Base-by-base conservation (phyloP, 2,797 vertebrate genomes). In the Enteromius unitaeniatus region DNA sequence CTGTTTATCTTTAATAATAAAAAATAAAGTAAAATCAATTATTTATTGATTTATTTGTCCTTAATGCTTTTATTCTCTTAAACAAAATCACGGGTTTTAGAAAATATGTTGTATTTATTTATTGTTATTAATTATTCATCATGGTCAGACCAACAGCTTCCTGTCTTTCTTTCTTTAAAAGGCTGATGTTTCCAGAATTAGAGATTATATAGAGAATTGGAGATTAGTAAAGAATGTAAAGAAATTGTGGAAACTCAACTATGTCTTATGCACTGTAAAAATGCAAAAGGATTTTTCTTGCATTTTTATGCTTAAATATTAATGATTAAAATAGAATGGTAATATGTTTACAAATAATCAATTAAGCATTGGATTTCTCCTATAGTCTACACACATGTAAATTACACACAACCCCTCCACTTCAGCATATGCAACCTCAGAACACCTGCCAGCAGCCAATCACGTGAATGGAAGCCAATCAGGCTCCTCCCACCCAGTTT, bases 381-480 rank as follows among this genome's bases (percentile, higher is more conserved):
- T 69, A 64, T 64, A 31, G 28, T 31, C 60, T 64, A 75, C 47
- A 62, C 26, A 47, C 65, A 82, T 73, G 51, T 72, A 51, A 58
- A 67, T 75, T 42, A 79, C 75, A 60, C 49, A 58, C 64, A 67
- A 31, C 74, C 34, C 62, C 68, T 34, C 23, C 84, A 82, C 45
- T 69, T 79, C 58, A 42, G 62, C 60, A 84, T 75, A 87, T 85
- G 81, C 78, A 85, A 87, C 78, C 87, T 89, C 87, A 89, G 89
- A 87, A 89, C 87, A 87, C 85, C 81, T 84, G 84, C 82, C 26
- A 31, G 76, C 85, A 86, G 55, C 89, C 89, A 89, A 88, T 89
- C 79, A 75, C 13, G 69, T 55, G 51, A 58, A 62, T 51, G 81
- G 15, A 69, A 84, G 7, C 67, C 73, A 11, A 68, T 42, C 65